Evolutionary conservation across 2,888 invertebrate genomes (phyloP), one percentile per base, ranked within the genome.

Genomic region (Lathronympha strigana): DNA sequence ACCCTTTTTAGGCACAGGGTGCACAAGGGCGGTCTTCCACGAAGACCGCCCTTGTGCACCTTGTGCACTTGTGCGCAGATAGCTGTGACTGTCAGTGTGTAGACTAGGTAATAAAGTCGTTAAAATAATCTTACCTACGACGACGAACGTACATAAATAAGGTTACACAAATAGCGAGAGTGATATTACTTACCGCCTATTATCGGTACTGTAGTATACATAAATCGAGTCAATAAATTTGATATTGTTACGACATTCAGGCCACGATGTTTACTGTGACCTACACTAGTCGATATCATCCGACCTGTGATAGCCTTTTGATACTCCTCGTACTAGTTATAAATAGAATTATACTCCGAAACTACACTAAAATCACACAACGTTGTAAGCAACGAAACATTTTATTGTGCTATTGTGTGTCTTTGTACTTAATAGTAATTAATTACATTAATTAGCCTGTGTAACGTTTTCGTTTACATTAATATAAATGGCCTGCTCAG

Each of bases 181-280:
- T 53, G 19, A 23, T 47, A 45, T 54, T 53, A 63, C 19, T 38
- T 47, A 47, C 36, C 36, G 38, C 13, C 40, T 31, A 19, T 63
- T 64, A 64, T 53, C 58, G 57, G 33, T 63, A 45, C 25, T 53
- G 64, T 57, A 43, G 57, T 51, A 36, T 31, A 54, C 31, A 66
- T 66, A 66, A 61, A 66, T 66, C 40, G 54, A 66, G 60, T 53
- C 54, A 54, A 61, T 66, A 60, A 60, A 58, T 64, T 64, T 64
- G 47, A 66, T 54, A 66, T 61, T 49, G 66, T 61, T 40, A 60
- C 54, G 61, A 58, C 53, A 60, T 60, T 66, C 66, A 61, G 45
- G 21, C 38, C 60, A 38, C 47, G 60, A 54, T 66, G 60, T 66
- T 66, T 61, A 53, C 53, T 38, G 61, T 61, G 61, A 61, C 66